Evolutionary conservation across 2,113 vertebrate genomes (phyloP).

Genomic region (Bagarius yarrelli): DNA sequence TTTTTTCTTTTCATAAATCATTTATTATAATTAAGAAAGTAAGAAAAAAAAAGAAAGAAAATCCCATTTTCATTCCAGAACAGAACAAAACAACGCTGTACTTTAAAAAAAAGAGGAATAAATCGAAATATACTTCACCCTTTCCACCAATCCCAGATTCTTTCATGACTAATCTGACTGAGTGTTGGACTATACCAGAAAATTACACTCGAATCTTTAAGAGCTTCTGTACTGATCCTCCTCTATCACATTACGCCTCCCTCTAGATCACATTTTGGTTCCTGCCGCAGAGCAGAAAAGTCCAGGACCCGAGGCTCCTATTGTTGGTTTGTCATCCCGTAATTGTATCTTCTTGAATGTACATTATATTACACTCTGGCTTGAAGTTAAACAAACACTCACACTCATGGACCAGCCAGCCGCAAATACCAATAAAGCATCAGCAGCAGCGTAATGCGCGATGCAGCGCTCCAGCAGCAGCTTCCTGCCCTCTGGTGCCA

Average conservation of each 20-base stretch:
- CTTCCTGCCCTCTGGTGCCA: constrained; percentile 9
- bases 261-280: background rate
- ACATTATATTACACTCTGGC: background rate
- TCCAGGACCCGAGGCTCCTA: background rate
- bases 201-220: too few species aligned
- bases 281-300: background rate
- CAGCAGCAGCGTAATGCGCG: background rate
- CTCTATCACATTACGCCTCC: background rate
- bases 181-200: too few species aligned
- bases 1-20: too few species aligned
- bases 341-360: background rate
- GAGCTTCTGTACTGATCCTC: background rate
- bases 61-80: too few species aligned
- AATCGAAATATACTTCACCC: too few species aligned
- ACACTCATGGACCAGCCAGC: background rate
- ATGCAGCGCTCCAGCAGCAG: constrained; percentile 19
- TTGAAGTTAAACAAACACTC: constrained; percentile 1
- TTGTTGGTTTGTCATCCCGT: background rate
- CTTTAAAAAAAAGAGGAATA: too few species aligned
- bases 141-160: too few species aligned
- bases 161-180: too few species aligned
- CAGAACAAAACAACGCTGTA: too few species aligned
- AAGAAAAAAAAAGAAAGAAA: too few species aligned
- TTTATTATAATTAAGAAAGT: too few species aligned
- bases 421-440: constrained; percentile 21